These are phyloP conservation scores for Oxyruncus cristatus DNA, from an alignment of 2,113 vertebrate species.

Conservation along the genomic window DNA sequence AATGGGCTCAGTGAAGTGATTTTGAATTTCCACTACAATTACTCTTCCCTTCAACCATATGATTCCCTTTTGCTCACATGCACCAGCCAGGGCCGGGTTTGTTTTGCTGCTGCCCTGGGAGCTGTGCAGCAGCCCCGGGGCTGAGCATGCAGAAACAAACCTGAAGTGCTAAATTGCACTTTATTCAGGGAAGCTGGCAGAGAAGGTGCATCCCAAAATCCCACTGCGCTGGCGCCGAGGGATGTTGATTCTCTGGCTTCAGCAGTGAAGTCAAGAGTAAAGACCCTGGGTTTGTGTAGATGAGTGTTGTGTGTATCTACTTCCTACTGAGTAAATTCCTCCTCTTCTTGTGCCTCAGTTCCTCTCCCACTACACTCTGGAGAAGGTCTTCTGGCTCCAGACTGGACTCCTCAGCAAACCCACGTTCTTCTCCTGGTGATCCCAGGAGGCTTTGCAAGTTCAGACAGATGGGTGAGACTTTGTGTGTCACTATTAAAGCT, in stretches of 20 bases:
- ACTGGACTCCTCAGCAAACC: background rate
- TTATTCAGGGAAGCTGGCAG: background rate
- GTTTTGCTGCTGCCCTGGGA: constrained; percentile 11
- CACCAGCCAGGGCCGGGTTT: constrained; percentile 11
- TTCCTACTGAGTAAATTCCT: background rate
- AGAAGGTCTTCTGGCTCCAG: background rate
- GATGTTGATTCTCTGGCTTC: background rate
- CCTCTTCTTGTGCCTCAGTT: background rate
- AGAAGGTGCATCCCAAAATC: background rate
- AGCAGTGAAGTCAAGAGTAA: background rate
- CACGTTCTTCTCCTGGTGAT: background rate
- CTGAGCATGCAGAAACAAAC: background rate
- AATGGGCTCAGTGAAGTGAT: constrained; percentile 73
- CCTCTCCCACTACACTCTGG: background rate
- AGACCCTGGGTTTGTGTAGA: background rate
- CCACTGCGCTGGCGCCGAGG: background rate
- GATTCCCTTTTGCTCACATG: constrained; percentile 62
- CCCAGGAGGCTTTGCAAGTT: background rate
- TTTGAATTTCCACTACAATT: constrained; percentile 76
- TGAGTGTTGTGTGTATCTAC: accelerated
- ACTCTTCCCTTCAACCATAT: constrained; percentile 71
- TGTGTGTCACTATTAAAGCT: background rate
- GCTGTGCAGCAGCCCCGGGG: background rate
- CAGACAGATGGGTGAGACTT: background rate
- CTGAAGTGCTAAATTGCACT: background rate